Base-by-base conservation (phyloP, 2,888 invertebrate species). In the Napeogenes inachia region DNA sequence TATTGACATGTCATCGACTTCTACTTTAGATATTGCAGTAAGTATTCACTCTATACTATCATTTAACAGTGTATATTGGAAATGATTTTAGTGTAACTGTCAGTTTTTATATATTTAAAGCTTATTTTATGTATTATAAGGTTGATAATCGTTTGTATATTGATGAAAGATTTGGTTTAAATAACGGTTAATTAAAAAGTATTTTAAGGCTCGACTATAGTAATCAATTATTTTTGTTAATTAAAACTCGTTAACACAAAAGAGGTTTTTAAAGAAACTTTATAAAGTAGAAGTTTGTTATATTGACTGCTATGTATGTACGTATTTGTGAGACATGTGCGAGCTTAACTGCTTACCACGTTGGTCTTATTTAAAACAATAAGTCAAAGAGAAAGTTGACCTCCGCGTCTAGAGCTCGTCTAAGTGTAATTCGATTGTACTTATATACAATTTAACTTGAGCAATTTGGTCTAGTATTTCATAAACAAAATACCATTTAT, bases 21-120 rank as follows among this genome's bases (percentile, higher is more conserved):
- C 74, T 5, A 89, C 89, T 8, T 70, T 90, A 73, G 88, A 89
- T 75, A 79, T 88, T 50, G 78, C 81, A 46, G 89, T 87, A 75
- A 85, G 87, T 84, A 68, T 69, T 13, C 21, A 21, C 21, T 21
- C 21, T 21, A 21, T 21, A 21, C 21, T 21, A 21, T 21, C 21
- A 21, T 21, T 21, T 21, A 21, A 21, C 21, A 21, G 21, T 21
- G 21, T 21, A 21, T 21, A 21, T 21, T 21, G 21, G 21, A 1
- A 21, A 21, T 21, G 21, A 21, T 21, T 21, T 21, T 21, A 21
- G 21, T 21, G 21, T 21, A 21, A 1, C 21, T 33, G 21, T 5
- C 13, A 42, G 30, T 8, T 42, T 45, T 21, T 50, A 13, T 6
- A 10, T 5, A 21, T 21, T 30, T 10, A 30, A 30, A 8, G 12